Base-by-base conservation (phyloP, 2,113 vertebrate species). In the Solea senegalensis region DNA sequence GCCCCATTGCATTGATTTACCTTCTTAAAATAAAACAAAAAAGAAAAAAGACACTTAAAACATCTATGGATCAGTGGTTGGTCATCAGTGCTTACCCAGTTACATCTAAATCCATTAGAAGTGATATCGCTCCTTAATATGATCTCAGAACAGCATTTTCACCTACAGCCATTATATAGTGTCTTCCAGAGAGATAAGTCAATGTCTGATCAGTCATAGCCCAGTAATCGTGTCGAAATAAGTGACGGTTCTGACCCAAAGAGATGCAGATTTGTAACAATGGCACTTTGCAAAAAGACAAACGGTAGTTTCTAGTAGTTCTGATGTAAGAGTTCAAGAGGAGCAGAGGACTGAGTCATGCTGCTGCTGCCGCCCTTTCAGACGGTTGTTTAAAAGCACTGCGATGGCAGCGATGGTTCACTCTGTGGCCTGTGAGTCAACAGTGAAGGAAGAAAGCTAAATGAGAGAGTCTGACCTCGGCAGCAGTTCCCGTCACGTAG, bases 401-500 rank as follows among this genome's bases (percentile, higher is more conserved):
- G 56, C 48, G 16, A 28, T 15, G 15, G 40, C 46, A 65, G n/a
- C 0, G 13, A 52, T 57, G 54, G 61, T 77, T 80, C 65, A 61
- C 63, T 16, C 50, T 53, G 59, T 34, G 39, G 28, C 9, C 65
- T 58, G 15, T 69, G 71, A 78, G 59, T 69, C 56, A 72, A 26
- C 52, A 65, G 28, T 1, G 7, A 62, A 53, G 60, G 54, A 46
- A 55, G 11, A 21, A 74, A 26, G 48, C 26, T 34, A 65, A 72
- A 39, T 9, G 64, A 66, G 8, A 50, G 62, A 66, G 8, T 59
- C 90, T 86, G 54, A 98, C 97, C 95, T 96, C 92, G 0, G 86
- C 41, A 3, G 83, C 72, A 16, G 93, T 87, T 0, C 72, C 92
- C 0, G 95, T 95, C 86, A 99, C 92, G 0, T 95, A 96, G 88